Evolutionary conservation across 2,113 vertebrate genomes (phyloP).

Genomic region (Leucoraja erinaceus): DNA sequence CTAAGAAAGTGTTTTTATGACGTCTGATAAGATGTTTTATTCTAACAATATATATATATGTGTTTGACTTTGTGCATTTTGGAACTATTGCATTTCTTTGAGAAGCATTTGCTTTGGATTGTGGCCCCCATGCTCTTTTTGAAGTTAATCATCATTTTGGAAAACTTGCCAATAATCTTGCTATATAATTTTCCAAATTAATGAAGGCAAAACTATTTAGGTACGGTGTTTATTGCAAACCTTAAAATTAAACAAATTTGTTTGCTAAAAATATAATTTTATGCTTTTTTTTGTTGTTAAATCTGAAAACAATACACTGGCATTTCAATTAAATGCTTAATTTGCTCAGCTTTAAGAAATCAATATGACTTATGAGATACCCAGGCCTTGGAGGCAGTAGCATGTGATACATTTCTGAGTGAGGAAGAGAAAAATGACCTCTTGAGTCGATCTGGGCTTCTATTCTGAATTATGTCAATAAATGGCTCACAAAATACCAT

Average conservation of each 20-base stretch:
- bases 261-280: background rate
- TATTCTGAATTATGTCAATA: constrained; percentile 26
- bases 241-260: background rate
- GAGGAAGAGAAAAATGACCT: constrained; percentile 34
- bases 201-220: background rate
- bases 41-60: background rate
- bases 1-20: background rate
- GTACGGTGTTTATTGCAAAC: background rate
- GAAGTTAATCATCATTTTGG: no score
- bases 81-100: background rate
- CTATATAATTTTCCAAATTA: background rate
- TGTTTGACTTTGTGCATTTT: background rate
- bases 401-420: constrained; percentile 20
- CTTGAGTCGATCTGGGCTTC: background rate
- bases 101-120: background rate
- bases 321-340: constrained; percentile 8
- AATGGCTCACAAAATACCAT: constrained; percentile 30
- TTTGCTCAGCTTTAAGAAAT: background rate
- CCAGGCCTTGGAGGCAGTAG: constrained; percentile 1
- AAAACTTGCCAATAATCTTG: background rate
- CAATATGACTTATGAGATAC: constrained; percentile 10
- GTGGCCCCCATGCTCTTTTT: background rate
- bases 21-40: background rate
- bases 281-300: background rate
- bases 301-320: background rate